Conservation (phyloP, 2,113 vertebrate genomes). For the Chaenogobius annularis region DNA sequence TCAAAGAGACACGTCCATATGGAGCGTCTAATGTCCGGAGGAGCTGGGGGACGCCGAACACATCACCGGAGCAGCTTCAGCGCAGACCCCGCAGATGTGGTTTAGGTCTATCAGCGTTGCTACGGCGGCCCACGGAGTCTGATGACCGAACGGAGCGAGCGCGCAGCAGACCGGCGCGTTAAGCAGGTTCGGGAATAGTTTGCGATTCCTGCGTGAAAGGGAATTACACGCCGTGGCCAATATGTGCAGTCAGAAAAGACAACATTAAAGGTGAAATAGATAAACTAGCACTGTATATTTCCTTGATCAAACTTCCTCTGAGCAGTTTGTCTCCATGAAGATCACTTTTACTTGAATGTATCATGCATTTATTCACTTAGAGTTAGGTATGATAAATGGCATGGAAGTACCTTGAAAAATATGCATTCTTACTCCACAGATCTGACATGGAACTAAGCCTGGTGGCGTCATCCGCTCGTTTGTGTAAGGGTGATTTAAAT, state of each 20-base stretch:
- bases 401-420: too few relatives aligned
- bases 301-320: neutral
- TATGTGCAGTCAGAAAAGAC: neutral
- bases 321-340: neutral
- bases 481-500: too few relatives aligned
- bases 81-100: neutral
- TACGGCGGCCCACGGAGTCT: neutral
- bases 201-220: neutral
- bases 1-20: neutral
- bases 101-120: neutral
- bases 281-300: neutral
- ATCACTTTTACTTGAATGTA: too few relatives aligned
- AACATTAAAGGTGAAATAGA: neutral
- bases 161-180: neutral
- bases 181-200: too few relatives aligned
- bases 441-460: too few relatives aligned
- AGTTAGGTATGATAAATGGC: too few relatives aligned
- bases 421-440: too few relatives aligned
- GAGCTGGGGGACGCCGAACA: neutral
- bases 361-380: too few relatives aligned
- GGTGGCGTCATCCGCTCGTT: too few relatives aligned
- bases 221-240: neutral
- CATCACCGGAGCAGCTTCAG: neutral
- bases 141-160: neutral
- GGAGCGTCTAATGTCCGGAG: neutral